Percentiles rank a stretch among this genome's conserved stretches.
These are phyloP conservation scores for Porites lobata DNA, from an alignment of 92 coral and sea anemone genomes.

Conservation along the genomic window DNA sequence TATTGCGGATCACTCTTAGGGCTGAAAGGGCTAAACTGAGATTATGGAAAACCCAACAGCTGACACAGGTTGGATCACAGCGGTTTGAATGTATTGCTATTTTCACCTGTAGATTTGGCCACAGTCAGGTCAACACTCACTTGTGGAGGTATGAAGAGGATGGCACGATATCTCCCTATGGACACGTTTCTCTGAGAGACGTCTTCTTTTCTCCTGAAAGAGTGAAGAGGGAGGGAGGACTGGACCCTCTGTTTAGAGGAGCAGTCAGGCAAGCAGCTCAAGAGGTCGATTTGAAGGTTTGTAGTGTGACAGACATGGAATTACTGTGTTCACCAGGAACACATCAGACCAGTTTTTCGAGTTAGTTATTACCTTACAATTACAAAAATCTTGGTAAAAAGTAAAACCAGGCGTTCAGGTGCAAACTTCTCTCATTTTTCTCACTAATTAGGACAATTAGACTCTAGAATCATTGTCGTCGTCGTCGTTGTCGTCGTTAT, in stretches of 20 bases:
- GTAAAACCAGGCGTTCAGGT: too few relatives aligned
- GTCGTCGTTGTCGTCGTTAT: too few relatives aligned
- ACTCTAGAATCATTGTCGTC: too few relatives aligned
- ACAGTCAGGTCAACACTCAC: conserved; percentile 80
- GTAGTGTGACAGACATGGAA: neutral
- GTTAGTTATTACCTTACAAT: neutral
- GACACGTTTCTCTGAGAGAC: conserved; percentile 86
- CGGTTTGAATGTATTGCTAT: neutral
- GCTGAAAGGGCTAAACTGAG: too few relatives aligned
- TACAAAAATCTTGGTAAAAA: too few relatives aligned
- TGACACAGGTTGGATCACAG: too few relatives aligned
- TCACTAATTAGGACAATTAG: too few relatives aligned
- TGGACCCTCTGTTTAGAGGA: conserved; percentile 88
- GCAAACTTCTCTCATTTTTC: too few relatives aligned
- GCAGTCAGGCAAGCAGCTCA: conserved; percentile 78
- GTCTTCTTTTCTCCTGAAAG: conserved; percentile 90
- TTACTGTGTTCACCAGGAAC: neutral
- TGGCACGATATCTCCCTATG: conserved; percentile 68
- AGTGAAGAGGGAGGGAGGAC: conserved; percentile 84
- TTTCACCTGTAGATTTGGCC: conserved; percentile 73
- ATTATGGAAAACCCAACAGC: too few relatives aligned
- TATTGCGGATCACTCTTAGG: too few relatives aligned
- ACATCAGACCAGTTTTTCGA: neutral
- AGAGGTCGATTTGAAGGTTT: conserved; percentile 78
- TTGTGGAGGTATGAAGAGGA: conserved; percentile 83